Base-by-base conservation (phyloP, 2,113 vertebrate genomes). In the Delphinapterus leucas region DNA sequence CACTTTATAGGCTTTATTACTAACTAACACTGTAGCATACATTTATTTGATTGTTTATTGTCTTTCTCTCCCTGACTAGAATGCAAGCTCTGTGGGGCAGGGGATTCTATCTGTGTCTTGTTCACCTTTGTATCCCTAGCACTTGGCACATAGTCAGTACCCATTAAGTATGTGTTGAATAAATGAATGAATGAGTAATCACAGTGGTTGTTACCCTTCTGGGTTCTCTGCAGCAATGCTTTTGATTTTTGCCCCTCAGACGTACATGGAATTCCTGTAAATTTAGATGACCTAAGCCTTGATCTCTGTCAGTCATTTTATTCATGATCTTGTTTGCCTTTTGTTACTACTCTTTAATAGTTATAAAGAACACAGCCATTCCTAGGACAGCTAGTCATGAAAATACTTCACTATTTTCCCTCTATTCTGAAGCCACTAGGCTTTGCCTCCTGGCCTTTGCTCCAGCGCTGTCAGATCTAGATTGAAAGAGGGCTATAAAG, bases 241-340 rank as follows among this genome's bases (percentile, higher is more conserved):
- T 90, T 96, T 31, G 17, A 25, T 77, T 49, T 41, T 76, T 77
- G 6, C 4, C 31, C 31, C 71, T 47, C 58, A 33, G 38, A 77
- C 5, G 23, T n/a, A 13, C 6, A 3, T 82, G 77, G 86, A 21
- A 44, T 74, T 86, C 65, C 61, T 88, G 3, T 36, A 79, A 91
- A 85, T 74, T 87, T 65, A 84, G 25, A 33, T 91, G 76, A 31
- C 80, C 41, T 47, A n/a, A 68, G 36, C 77, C 41, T 53, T 90
- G 41, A 61, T 95, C 67, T 58, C 23, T 88, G 60, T 41, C 58
- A 60, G 2, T 93, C 73, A 85, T 90, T 92, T 83, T 84, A 90
- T 71, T 90, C 77, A 70, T 61, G 53, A n/a, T 94, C 80, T 65
- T 90, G 13, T 77, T 97, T 95, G n/a, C 49, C 60, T 49, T 95